Evolutionary conservation across 1,140 invertebrate genomes (phyloP).

Genomic region (Drosophila melanica): DNA sequence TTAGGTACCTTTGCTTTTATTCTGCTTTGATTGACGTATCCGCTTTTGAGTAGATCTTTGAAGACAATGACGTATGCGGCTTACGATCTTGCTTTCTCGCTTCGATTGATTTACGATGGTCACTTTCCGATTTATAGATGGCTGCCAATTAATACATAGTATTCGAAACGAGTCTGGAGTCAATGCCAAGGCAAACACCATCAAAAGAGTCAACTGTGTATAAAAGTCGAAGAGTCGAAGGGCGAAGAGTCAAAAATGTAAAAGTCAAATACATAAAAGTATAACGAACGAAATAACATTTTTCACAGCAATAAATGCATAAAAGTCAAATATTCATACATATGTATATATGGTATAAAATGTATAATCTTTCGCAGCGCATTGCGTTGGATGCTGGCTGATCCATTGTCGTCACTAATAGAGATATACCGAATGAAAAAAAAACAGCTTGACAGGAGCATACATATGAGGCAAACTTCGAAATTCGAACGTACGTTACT

Average conservation of each 20-base stretch:
- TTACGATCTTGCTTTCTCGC: slow-evolving; percentile 1
- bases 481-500: slow-evolving; percentile 49
- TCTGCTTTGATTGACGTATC: not conserved
- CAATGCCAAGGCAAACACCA: slow-evolving; percentile 10
- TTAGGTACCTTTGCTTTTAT: not conserved
- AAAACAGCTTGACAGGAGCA: slow-evolving; percentile 22
- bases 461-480: slow-evolving; percentile 19
- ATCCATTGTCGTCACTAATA: slow-evolving; percentile 49
- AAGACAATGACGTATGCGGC: not conserved
- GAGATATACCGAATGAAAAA: slow-evolving; percentile 45
- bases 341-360: slow-evolving; percentile 37
- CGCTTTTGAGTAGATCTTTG: not conserved
- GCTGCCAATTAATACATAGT: slow-evolving; percentile 52
- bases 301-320: slow-evolving; percentile 61
- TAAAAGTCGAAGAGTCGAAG: not conserved
- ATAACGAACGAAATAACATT: slow-evolving; percentile 51
- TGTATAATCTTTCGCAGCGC: slow-evolving; percentile 51
- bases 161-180: slow-evolving; percentile 14
- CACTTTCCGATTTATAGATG: slow-evolving; percentile 36
- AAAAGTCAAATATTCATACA: slow-evolving; percentile 30
- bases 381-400: slow-evolving; percentile 17
- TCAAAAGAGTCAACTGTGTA: slow-evolving; percentile 45
- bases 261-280: slow-evolving; percentile 51
- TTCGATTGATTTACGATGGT: slow-evolving; percentile 50
- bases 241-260: slow-evolving; percentile 25